These are phyloP conservation scores for Ips typographus DNA, from an alignment of 1,140 invertebrate species.

Conservation along the genomic window DNA sequence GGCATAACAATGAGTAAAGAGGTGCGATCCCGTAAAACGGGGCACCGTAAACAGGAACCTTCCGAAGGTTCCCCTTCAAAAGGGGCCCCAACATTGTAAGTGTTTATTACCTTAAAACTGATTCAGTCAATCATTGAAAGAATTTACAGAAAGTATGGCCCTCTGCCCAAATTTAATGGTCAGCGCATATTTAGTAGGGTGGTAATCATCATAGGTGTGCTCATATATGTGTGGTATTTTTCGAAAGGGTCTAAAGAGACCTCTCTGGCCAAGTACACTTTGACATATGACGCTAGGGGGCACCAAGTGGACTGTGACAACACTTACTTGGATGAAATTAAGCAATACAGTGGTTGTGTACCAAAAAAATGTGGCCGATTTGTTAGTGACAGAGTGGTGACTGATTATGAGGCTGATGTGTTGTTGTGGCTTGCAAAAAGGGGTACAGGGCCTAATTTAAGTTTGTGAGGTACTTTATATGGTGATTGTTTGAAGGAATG, in stretches of 20 bases:
- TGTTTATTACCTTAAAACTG: too few species aligned
- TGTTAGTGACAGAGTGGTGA: conserved; percentile 73
- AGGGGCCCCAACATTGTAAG: too few species aligned
- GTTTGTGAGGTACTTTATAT: not conserved
- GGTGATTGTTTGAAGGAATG: conserved; percentile 54
- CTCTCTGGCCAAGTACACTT: conserved; percentile 62
- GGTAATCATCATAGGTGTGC: conserved; percentile 57
- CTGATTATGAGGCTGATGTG: conserved; percentile 64
- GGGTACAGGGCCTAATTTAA: conserved; percentile 30
- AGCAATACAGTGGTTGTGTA: conserved; percentile 64
- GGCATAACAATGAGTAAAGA: too few species aligned
- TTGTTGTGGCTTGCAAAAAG: conserved; percentile 67
- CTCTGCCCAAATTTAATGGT: conserved; percentile 48
- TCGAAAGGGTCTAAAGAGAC: conserved; percentile 62
- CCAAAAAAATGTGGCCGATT: conserved; percentile 76
- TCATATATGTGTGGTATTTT: conserved; percentile 65
- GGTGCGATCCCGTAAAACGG: too few species aligned
- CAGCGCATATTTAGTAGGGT: conserved; percentile 51
- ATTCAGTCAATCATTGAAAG: too few species aligned
- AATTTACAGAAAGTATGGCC: conserved; percentile 41
- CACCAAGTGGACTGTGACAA: conserved; percentile 63
- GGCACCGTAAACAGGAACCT: too few species aligned
- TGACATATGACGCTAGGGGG: conserved; percentile 59
- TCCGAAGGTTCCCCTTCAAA: too few species aligned
- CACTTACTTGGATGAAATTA: conserved; percentile 59